These are phyloP conservation scores for Emydoidea blandingii DNA, from an alignment of 2,797 vertebrate species.

Conservation along the genomic window DNA sequence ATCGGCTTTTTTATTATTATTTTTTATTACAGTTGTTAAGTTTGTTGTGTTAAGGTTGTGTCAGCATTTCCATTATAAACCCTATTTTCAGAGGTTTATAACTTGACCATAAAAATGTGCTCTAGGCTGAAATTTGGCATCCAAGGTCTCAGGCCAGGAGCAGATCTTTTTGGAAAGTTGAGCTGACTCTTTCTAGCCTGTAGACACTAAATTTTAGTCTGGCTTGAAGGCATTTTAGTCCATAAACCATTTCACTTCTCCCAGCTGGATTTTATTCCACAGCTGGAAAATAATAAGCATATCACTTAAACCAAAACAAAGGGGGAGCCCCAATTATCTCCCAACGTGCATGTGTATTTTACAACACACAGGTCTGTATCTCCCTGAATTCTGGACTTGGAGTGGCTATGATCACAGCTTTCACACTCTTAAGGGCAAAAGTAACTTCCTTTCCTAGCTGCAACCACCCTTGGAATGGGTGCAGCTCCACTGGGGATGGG, in stretches of 20 bases:
- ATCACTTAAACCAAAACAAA: slow-evolving; percentile 17
- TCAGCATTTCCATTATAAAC: slow-evolving; percentile 31
- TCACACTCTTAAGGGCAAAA: fast-evolving
- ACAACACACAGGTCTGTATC: neutral
- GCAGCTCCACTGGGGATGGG: neutral
- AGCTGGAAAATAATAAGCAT: slow-evolving; percentile 60
- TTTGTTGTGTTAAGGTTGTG: neutral
- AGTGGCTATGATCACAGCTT: fast-evolving
- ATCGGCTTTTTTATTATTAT: neutral
- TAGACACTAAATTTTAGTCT: neutral
- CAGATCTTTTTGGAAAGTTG: slow-evolving; percentile 22
- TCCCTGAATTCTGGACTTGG: slow-evolving; percentile 6
- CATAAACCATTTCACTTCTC: slow-evolving; percentile 49
- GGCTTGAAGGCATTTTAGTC: slow-evolving; percentile 40
- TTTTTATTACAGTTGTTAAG: neutral
- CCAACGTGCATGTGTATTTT: neutral
- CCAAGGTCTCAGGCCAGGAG: slow-evolving; percentile 10
- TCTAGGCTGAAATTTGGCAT: neutral
- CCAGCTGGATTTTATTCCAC: slow-evolving; percentile 59
- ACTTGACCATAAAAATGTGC: slow-evolving; percentile 37
- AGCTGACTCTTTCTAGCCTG: slow-evolving; percentile 31
- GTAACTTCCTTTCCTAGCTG: neutral
- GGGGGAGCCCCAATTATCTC: slow-evolving; percentile 11
- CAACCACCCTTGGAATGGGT: neutral
- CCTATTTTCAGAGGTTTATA: slow-evolving; percentile 35